Base-by-base conservation (phyloP, 2,797 vertebrate genomes). In the Galaxias olidus region DNA sequence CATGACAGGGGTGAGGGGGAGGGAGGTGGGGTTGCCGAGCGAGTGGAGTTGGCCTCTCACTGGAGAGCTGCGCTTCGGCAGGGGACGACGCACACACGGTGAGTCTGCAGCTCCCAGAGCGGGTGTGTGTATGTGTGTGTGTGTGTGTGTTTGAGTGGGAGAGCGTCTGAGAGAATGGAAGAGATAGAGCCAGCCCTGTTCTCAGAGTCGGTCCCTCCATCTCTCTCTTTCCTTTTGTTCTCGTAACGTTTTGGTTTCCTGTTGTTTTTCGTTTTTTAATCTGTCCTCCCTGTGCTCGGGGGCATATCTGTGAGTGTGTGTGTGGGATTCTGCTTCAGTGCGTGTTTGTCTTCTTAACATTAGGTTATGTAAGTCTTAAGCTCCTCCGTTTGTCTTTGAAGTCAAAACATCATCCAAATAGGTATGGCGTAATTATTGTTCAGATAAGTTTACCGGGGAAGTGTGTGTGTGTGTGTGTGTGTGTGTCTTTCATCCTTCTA, bases 31-130 rank as follows among this genome's bases (percentile, higher is more conserved):
- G 76, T 83, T 80, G 80, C 80, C 83, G 73, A 83, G 87, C 65
- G 78, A 72, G 80, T 87, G 80, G 84, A 90, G 80, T 86, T 71
- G 88, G 90, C 86, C 90, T 88, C 87, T 88, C 85, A 88, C 84
- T 83, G 77, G 80, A 85, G 82, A 55, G 62, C 79, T 83, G 82
- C 79, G 71, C 83, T 85, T 83, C 85, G 73, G 81, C 85, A 76
- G 79, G 79, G 84, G 81, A 84, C 76, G 79, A 74, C 9, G 48
- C 61, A 77, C 70, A 78, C 75, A 74, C 81, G 87, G 88, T 89
- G 83, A 90, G 89, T 87, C n/a, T 51, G 49, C 73, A 71, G 86
- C 72, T 72, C 40, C 45, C 11, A 44, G 49, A 47, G 12, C 18
- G 51, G 65, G 60, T 56, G n/a, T 13, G 51, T 12, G 55, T 60